Evolutionary conservation across 2,113 vertebrate species (phyloP), one percentile per base, ranked within the genome.

Genomic region (Carettochelys insculpta): DNA sequence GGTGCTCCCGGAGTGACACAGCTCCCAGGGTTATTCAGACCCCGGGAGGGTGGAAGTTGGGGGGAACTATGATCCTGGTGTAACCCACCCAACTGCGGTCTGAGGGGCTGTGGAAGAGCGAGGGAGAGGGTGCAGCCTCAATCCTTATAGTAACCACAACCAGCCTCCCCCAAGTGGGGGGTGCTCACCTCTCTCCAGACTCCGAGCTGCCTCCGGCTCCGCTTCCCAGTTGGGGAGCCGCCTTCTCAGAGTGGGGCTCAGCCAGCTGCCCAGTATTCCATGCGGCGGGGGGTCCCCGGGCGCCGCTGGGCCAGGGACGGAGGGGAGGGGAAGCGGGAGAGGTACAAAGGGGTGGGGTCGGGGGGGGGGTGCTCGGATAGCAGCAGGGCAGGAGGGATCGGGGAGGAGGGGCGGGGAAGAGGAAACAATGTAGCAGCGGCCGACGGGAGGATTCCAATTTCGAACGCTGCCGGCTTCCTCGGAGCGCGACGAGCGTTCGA

Each of bases 401-500:
- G 86, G 84, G 90, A 87, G 86, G 29, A 88, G 82, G 89, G 71
- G 52, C 3, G 19, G 71, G 92, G 93, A 65, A 88, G 92, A 91
- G 96, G 94, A 92, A 96, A 97, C 95, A 96, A 96, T 95, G 95
- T 92, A 86, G 93, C 91, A 89, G 87, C 93, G 85, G 87, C 94
- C 56, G 95, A 92, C 85, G 50, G 94, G 87, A 87, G 87, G 86
- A 94, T 96, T 97, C 96, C 96, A 89, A 94, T 92, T 96, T 95
- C 96, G 85, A 92, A 52, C 87, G 90, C 41, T 61, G 71, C 92
- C 43, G 90, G 90, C 12, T 24, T 48, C 9, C 61, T 41, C 1
- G 92, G 93, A 22, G 54, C 85, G 93, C 80, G 79, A 89, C 82
- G 94, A 82, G 82, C 91, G 68, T 84, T 85, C 75, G 77, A 22